Evolutionary conservation across 1,140 invertebrate genomes (phyloP).

Genomic region (Hirudo medicinalis): DNA sequence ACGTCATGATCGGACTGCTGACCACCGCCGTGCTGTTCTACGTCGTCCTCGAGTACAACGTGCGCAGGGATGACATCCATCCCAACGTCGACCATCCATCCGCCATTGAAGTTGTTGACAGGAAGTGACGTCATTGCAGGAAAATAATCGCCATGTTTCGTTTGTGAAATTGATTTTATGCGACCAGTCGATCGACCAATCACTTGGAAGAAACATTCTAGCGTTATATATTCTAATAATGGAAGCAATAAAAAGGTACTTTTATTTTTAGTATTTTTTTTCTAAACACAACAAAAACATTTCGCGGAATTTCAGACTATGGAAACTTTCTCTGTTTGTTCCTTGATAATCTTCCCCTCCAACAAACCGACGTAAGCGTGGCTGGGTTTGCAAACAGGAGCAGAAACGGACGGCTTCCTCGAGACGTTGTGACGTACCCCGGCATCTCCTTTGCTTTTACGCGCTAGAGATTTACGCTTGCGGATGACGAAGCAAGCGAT

Average conservation of each 20-base stretch:
- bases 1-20: conserved; percentile 67
- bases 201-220: no score
- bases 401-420: background rate
- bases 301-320: conserved; percentile 16
- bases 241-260: no score
- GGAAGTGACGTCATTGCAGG: no score
- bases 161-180: no score
- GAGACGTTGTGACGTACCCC: conserved; percentile 13
- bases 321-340: conserved; percentile 22
- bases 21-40: conserved; percentile 47
- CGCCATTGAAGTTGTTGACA: no score
- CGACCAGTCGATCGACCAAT: no score
- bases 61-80: background rate
- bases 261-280: no score
- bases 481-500: conserved; percentile 17
- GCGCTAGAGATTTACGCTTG: conserved; percentile 13
- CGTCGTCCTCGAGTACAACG: conserved; percentile 36
- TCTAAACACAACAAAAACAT: background rate
- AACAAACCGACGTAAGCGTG: background rate
- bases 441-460: conserved; percentile 16
- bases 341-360: conserved; percentile 13
- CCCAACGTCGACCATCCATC: no score
- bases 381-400: background rate
- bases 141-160: no score
- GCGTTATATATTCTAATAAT: no score